Evolutionary conservation across 1,140 invertebrate species (phyloP).

Genomic region (Argopecten irradians): DNA sequence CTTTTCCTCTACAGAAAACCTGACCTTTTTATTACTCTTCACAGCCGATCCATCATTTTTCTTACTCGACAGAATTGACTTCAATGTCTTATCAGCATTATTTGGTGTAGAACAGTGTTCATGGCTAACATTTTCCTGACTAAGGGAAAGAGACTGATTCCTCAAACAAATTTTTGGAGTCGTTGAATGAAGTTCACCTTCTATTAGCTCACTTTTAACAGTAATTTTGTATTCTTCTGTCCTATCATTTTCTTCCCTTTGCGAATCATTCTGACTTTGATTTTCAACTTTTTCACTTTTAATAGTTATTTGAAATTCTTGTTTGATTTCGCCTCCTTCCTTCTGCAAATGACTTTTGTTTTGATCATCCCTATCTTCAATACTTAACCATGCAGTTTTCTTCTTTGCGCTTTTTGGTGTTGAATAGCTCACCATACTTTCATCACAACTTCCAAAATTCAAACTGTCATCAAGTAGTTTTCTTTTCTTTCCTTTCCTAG

Average conservation of each 20-base stretch:
- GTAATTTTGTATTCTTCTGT: background rate
- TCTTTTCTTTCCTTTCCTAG: conserved; percentile 47
- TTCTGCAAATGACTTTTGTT: background rate
- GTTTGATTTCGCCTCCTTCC: background rate
- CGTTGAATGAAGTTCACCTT: background rate
- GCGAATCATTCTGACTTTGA: background rate
- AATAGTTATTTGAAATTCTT: background rate
- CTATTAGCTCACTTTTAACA: background rate
- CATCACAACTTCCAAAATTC: background rate
- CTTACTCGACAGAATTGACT: conserved; percentile 51
- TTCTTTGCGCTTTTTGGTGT: background rate
- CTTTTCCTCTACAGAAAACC: conserved; percentile 38
- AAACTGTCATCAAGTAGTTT: conserved; percentile 35
- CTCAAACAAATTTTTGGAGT: background rate
- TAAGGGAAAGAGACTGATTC: background rate
- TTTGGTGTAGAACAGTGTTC: conserved; percentile 42
- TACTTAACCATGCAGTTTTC: background rate
- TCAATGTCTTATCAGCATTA: conserved; percentile 20
- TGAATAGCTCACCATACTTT: background rate
- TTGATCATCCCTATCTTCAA: background rate
- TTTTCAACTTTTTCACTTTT: background rate
- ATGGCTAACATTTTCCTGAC: background rate
- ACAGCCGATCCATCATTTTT: conserved; percentile 5
- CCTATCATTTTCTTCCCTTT: background rate
- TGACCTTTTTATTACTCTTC: conserved; percentile 42